Conservation (phyloP, 2,888 invertebrate species). For the Laothoe populi region DNA sequence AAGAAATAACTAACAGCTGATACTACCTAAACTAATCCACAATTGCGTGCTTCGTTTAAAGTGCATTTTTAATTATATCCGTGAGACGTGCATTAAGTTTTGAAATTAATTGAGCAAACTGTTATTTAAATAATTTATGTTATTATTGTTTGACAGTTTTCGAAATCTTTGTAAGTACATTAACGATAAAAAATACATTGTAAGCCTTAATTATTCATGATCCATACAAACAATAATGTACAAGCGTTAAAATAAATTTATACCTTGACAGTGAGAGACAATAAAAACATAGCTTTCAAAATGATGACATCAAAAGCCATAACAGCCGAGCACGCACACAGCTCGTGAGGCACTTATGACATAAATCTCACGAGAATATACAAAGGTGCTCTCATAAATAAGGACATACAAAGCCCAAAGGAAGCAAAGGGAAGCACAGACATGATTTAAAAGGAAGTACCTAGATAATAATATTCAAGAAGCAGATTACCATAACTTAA, state of each 20-base stretch:
- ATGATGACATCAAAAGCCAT: slow-evolving; percentile 26
- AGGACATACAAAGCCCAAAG: slow-evolving; percentile 53
- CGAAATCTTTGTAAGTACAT: too few relatives aligned
- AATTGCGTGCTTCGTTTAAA: too few relatives aligned
- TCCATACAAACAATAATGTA: not conserved
- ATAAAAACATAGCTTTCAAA: slow-evolving; percentile 12
- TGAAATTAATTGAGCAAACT: too few relatives aligned
- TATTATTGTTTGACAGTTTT: too few relatives aligned
- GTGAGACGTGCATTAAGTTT: too few relatives aligned
- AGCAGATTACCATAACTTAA: slow-evolving; percentile 63
- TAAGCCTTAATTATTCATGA: not conserved
- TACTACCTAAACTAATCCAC: too few relatives aligned
- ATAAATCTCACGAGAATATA: slow-evolving; percentile 49
- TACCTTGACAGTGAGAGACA: not conserved
- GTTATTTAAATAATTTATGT: too few relatives aligned
- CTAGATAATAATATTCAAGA: slow-evolving; percentile 56
- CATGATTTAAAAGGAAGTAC: slow-evolving; percentile 51
- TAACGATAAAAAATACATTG: not conserved
- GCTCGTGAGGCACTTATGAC: slow-evolving; percentile 36
- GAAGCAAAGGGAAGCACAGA: slow-evolving; percentile 46
- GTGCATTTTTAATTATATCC: too few relatives aligned
- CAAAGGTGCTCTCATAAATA: slow-evolving; percentile 56
- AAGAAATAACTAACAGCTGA: too few relatives aligned
- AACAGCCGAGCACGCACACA: slow-evolving; percentile 17
- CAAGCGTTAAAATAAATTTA: slow-evolving; percentile 1